A percentile compares a stretch with the other conserved stretches of the same genome.
phyloP scores from a whole-genome alignment of 2,888 invertebrate genomes.

The Adela reaumurella region DNA sequence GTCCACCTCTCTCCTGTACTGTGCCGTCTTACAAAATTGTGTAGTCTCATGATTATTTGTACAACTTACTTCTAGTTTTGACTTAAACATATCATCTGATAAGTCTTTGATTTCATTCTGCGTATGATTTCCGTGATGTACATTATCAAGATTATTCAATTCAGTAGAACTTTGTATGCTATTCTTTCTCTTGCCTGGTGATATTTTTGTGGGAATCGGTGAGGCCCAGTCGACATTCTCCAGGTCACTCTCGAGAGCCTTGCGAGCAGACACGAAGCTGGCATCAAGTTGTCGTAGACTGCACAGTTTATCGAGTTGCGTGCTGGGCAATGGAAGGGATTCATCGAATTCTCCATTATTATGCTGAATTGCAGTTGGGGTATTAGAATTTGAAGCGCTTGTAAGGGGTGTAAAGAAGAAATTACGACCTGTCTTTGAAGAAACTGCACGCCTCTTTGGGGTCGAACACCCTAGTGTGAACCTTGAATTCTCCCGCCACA shows the following conservation, averaged over 20 bases:
- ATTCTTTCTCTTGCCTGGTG: neutral
- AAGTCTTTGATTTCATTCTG: conserved; percentile 23
- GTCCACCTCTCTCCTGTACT: conserved; percentile 31
- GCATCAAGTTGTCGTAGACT: neutral
- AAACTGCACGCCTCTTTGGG: neutral
- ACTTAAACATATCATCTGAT: conserved; percentile 33
- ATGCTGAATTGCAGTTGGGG: neutral
- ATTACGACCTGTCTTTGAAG: neutral
- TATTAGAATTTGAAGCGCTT: neutral
- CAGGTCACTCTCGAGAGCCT: neutral
- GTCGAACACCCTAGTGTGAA: neutral
- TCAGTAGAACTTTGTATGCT: neutral
- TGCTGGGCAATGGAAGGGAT: conserved; percentile 40
- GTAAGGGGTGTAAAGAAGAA: neutral
- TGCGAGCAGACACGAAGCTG: neutral
- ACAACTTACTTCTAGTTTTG: conserved; percentile 20
- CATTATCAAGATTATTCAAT: conserved; percentile 12
- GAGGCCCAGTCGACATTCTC: neutral
- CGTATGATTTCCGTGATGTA: conserved; percentile 12
- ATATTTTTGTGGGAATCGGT: neutral
- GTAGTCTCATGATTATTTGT: conserved; percentile 16
- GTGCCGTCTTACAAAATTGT: conserved; percentile 16
- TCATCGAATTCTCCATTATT: conserved; percentile 14
- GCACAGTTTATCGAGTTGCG: conserved; percentile 37
- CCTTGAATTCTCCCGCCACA: too few species aligned